Evolutionary conservation across 2,888 invertebrate species (phyloP).

Genomic region (Agrotis clavis): DNA sequence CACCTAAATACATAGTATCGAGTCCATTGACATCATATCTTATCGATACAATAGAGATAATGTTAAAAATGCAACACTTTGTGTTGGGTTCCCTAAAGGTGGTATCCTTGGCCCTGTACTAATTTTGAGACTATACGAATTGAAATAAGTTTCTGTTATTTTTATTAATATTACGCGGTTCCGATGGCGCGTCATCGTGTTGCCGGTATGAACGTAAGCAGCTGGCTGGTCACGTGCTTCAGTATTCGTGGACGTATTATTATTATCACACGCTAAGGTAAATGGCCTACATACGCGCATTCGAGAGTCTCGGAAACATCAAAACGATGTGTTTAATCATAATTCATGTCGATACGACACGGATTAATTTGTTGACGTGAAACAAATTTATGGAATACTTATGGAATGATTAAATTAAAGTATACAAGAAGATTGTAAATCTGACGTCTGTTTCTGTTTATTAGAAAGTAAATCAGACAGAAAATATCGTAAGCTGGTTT

Average conservation of each 20-base stretch:
- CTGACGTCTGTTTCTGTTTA: constrained; percentile 6
- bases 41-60: constrained; percentile 32
- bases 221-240: constrained; percentile 63
- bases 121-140: constrained; percentile 16
- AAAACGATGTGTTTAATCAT: constrained; percentile 23
- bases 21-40: constrained; percentile 41
- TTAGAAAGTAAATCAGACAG: constrained; percentile 39
- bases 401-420: constrained; percentile 2
- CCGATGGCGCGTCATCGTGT: constrained; percentile 57
- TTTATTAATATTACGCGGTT: constrained; percentile 50
- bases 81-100: constrained; percentile 43
- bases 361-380: constrained; percentile 34
- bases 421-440: neutral
- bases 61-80: constrained; percentile 18
- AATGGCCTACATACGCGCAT: constrained; percentile 62
- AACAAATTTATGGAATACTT: constrained; percentile 32
- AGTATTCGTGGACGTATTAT: constrained; percentile 54
- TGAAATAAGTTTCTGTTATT: constrained; percentile 38
- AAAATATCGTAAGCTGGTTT: neutral
- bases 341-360: constrained; percentile 32
- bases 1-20: constrained; percentile 17
- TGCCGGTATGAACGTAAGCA: constrained; percentile 54
- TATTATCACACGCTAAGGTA: constrained; percentile 66
- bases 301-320: constrained; percentile 41
- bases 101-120: constrained; percentile 40